Evolutionary conservation across 2,113 vertebrate genomes (phyloP), one percentile per base, ranked within the genome.

Genomic region (Corvus moneduloides): DNA sequence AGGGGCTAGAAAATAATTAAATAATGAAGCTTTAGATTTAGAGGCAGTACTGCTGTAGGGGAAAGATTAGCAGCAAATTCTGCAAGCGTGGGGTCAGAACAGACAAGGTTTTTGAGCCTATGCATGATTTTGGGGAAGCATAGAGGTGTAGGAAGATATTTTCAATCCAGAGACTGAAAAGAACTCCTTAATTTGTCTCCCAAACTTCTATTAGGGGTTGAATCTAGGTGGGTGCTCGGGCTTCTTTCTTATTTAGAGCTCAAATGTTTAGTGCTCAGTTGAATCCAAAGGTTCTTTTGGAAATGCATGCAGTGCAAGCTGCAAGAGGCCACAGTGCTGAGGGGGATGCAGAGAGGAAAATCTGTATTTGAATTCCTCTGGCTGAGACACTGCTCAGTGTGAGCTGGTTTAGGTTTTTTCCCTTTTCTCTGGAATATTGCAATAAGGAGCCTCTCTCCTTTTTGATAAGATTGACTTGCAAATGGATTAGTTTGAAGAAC

Each of bases 401-500:
- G 63, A 89, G 37, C 55, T 64, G n/a, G 5, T 89, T 87, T 49
- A 62, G 33, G 4, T 5, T 62, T 93, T 79, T 82, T 39, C 66
- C 44, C 49, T 93, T 91, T 87, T 8, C 27, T 22, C 33, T 32
- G 26, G 27, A 89, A 87, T 5, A 18, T 3, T 88, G 61, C 83
- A 94, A 15, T 88, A 88, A 74, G 35, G 11, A 84, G 5, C 37
- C 82, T 39, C 37, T 77, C 55, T 86, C 32, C 39, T 39, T 81
- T 85, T 64, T 61, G 28, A n/a, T 78, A 81, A 92, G 90, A 87
- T 55, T 86, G 88, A 84, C 86, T 89, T 93, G 92, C 77, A 94
- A 93, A 96, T 87, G 20, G 79, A 93, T 95, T 93, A 78, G 61
- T 81, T 92, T 87, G 86, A 92, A 90, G 93, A 97, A 79, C 44